Percentiles rank a stretch among this genome's conserved stretches.
These are phyloP conservation scores for Sorex araneus DNA, from an alignment of 2,113 vertebrate species.

Conservation along the genomic window DNA sequence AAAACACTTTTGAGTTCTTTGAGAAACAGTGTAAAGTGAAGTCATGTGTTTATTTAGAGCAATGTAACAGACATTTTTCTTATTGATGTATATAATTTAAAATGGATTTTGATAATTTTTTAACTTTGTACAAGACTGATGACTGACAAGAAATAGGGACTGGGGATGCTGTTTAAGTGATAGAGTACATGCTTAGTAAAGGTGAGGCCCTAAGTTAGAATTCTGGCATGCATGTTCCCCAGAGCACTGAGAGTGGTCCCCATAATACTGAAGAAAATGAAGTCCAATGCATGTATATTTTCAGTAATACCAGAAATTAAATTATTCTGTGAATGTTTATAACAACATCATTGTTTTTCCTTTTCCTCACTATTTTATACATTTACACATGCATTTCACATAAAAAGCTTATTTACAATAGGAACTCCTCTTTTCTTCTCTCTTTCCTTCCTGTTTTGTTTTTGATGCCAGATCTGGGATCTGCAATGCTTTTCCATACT, in stretches of 20 bases:
- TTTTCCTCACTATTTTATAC: slow-evolving; percentile 7
- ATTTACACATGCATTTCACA: neutral
- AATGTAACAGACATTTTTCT: slow-evolving; percentile 73
- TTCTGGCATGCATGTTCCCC: no score
- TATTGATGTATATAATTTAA: slow-evolving; percentile 64
- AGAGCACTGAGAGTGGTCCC: no score
- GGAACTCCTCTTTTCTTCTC: neutral
- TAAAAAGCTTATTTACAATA: slow-evolving; percentile 31
- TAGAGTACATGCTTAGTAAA: no score
- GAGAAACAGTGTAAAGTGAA: slow-evolving; percentile 49
- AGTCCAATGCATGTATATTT: neutral
- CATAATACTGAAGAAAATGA: neutral
- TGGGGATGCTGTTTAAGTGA: no score
- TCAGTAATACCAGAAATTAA: neutral
- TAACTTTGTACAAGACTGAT: slow-evolving; percentile 12
- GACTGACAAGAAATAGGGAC: slow-evolving; percentile 43
- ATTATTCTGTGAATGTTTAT: slow-evolving; percentile 10
- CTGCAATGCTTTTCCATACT: no score
- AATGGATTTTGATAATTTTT: slow-evolving; percentile 71
- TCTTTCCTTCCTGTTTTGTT: no score
- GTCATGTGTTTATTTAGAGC: slow-evolving; percentile 80
- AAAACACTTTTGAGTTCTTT: slow-evolving; percentile 70
- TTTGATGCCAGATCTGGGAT: no score
- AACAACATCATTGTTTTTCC: neutral
- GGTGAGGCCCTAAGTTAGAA: no score